phyloP scores from a whole-genome alignment of 2,888 invertebrate species.

The Meganola albula region DNA sequence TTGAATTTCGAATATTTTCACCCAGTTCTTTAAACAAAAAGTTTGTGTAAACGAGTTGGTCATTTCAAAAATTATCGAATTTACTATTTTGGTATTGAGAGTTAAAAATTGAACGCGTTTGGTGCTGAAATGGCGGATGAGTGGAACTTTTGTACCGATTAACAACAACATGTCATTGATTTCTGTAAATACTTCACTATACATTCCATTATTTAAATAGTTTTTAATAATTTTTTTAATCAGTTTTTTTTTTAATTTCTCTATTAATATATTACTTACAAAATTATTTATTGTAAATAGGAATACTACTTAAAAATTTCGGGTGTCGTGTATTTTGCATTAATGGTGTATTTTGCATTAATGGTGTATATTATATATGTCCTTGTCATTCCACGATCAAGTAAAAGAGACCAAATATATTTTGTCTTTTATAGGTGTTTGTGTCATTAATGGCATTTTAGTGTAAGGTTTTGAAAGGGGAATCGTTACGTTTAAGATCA shows the following conservation, averaged over 20 bases:
- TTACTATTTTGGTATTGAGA: slow-evolving; percentile 31
- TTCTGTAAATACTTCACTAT: slow-evolving; percentile 47
- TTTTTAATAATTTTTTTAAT: slow-evolving; percentile 19
- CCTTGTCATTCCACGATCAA: no score
- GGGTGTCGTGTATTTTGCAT: slow-evolving; percentile 14
- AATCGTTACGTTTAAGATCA: slow-evolving; percentile 76
- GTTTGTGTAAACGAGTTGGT: slow-evolving; percentile 10
- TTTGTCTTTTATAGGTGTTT: no score
- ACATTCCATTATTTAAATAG: slow-evolving; percentile 47
- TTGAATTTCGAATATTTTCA: no score
- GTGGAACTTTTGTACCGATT: no score
- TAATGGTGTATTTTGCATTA: no score
- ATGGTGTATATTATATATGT: no score
- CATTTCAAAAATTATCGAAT: slow-evolving; percentile 29
- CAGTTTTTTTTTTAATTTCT: no score
- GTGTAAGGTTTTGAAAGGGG: slow-evolving; percentile 50
- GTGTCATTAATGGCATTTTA: slow-evolving; percentile 20
- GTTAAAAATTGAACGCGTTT: slow-evolving; percentile 27
- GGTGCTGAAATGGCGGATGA: slow-evolving; percentile 37
- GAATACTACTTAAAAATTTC: slow-evolving; percentile 22
- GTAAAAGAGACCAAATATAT: no score
- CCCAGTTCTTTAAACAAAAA: no score
- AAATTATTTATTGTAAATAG: slow-evolving; percentile 14
- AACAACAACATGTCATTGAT: slow-evolving; percentile 19
- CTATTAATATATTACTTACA: no score